Percentiles rank a stretch among this genome's conserved stretches.
Evolutionary conservation across 2,113 vertebrate species (phyloP).

Genomic region (Corythoichthys intestinalis): DNA sequence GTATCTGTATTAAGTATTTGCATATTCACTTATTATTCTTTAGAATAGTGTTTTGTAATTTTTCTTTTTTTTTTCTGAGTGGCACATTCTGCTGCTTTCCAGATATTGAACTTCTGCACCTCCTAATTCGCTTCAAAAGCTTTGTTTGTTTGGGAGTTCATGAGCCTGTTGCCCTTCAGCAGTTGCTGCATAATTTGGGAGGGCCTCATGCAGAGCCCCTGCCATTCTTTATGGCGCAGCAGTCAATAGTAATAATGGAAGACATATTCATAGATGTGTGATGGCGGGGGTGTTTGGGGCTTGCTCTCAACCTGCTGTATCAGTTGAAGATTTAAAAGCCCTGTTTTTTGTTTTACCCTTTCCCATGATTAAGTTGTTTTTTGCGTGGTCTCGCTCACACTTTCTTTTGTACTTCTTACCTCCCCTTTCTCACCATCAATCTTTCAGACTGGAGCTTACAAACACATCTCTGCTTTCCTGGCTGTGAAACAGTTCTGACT

Average conservation of each 20-base stretch:
- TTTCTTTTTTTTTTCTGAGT: background rate
- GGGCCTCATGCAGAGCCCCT: constrained; percentile 50
- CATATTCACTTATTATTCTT: background rate
- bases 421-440: constrained; percentile 49
- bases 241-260: constrained; percentile 74
- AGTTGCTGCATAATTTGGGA: constrained; percentile 31
- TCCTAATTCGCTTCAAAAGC: background rate
- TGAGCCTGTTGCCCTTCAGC: constrained; percentile 34
- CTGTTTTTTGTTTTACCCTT: constrained; percentile 18
- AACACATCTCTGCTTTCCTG: constrained; percentile 51
- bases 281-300: constrained; percentile 10
- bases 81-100: background rate
- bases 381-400: constrained; percentile 2
- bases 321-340: constrained; percentile 68
- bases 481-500: constrained; percentile 46
- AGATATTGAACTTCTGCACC: background rate
- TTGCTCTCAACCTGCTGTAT: constrained; percentile 47
- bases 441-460: constrained; percentile 54
- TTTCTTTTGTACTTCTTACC: constrained; percentile 2
- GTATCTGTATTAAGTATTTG: background rate
- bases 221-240: constrained; percentile 58
- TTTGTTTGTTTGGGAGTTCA: constrained; percentile 18
- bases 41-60: background rate
- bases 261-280: constrained; percentile 68
- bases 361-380: background rate